phyloP scores from a whole-genome alignment of 2,888 invertebrate species.

The Neuroscelio doddi region DNA sequence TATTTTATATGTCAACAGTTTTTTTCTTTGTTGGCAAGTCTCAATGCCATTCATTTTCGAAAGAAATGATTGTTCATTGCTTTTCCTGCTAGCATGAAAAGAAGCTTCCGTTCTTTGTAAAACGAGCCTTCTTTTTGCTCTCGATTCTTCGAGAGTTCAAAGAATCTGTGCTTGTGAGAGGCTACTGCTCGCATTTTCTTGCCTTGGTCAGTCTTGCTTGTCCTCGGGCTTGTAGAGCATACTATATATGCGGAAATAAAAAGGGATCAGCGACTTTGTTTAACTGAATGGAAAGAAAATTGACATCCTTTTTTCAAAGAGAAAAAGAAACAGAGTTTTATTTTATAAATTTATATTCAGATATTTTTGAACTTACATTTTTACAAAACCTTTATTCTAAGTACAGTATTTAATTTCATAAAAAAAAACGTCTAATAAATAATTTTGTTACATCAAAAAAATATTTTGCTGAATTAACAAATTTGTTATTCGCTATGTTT shows the following conservation, averaged over 20 bases:
- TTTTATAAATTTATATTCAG: too few relatives aligned
- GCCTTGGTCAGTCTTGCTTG: constrained; percentile 35
- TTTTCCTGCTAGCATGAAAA: constrained; percentile 35
- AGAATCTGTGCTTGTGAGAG: constrained; percentile 11
- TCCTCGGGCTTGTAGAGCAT: constrained; percentile 40
- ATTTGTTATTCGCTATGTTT: too few relatives aligned
- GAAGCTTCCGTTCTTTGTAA: constrained; percentile 37
- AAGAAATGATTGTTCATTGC: constrained; percentile 36
- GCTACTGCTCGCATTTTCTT: constrained; percentile 24
- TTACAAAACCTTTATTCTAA: too few relatives aligned
- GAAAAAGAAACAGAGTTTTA: too few relatives aligned
- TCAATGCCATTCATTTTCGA: constrained; percentile 9
- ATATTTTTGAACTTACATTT: too few relatives aligned
- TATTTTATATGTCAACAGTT: too few relatives aligned
- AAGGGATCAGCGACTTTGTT: constrained; percentile 46
- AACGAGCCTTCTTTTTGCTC: constrained; percentile 35
- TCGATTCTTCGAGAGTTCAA: constrained; percentile 14
- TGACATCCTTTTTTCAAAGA: constrained; percentile 30
- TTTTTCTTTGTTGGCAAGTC: too few relatives aligned
- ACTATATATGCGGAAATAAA: constrained; percentile 39
- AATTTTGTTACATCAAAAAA: too few relatives aligned
- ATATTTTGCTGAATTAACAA: too few relatives aligned
- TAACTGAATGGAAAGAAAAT: constrained; percentile 44
- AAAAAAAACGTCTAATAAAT: too few relatives aligned
- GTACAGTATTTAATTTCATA: too few relatives aligned